Percentiles rank a stretch among this genome's conserved stretches.
Conservation (phyloP, 2,888 invertebrate species). For the Acanthosoma haemorrhoidale region DNA sequence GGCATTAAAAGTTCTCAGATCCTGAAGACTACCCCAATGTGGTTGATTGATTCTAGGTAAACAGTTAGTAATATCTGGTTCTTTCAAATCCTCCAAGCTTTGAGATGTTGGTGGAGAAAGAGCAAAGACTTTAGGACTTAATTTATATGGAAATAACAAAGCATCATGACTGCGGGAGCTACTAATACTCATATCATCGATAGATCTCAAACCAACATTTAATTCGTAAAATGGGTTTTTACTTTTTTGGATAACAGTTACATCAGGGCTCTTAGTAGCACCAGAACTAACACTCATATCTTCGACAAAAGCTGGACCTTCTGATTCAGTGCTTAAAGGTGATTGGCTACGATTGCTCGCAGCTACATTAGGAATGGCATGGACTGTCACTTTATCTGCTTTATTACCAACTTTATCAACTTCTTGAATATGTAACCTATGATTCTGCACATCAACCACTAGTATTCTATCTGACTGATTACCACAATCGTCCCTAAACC, state of each 20-base stretch:
- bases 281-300: constrained; percentile 43
- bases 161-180: constrained; percentile 56
- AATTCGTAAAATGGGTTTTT: constrained; percentile 40
- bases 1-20: constrained; percentile 50
- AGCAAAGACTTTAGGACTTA: constrained; percentile 64
- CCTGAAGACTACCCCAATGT: constrained; percentile 61
- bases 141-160: constrained; percentile 49
- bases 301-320: constrained; percentile 41
- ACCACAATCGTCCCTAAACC: constrained; percentile 82
- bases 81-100: constrained; percentile 48
- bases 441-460: constrained; percentile 61
- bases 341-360: constrained; percentile 42
- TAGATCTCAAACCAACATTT: constrained; percentile 48
- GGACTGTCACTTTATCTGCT: constrained; percentile 53
- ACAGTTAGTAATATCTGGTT: constrained; percentile 41
- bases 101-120: constrained; percentile 45
- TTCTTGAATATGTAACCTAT: constrained; percentile 44
- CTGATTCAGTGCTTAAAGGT: constrained; percentile 43
- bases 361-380: constrained; percentile 60
- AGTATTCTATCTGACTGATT: constrained; percentile 76
- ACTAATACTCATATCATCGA: constrained; percentile 54
- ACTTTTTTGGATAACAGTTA: constrained; percentile 41
- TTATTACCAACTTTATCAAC: constrained; percentile 38
- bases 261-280: constrained; percentile 46
- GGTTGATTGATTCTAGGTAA: constrained; percentile 40